Evolutionary conservation across 2,888 invertebrate genomes (phyloP), one percentile per base, ranked within the genome.

Genomic region (Syrista parreyssii): DNA sequence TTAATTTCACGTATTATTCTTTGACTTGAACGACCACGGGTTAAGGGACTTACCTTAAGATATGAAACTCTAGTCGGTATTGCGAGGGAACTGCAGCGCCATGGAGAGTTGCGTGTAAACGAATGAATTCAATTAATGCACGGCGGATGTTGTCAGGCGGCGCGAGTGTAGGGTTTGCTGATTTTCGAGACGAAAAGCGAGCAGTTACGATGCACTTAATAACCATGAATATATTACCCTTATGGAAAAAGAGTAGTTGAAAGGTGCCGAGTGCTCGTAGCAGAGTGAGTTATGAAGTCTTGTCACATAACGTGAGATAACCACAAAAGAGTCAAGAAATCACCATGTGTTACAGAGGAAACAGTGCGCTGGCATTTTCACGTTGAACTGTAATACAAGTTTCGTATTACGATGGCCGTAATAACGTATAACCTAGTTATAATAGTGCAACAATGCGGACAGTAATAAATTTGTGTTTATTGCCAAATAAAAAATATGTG

Each of bases 91-190:
- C 23, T 55, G 55, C 55, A 55, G 55, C 23, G 55, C 55, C 55
- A 9, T 23, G 55, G 9, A 55, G 31, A 30, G 81, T 86, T 82
- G 86, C 86, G 86, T 86, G 86, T 86, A 84, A 82, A 85, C 77
- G 80, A 81, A 80, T 69, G 55, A 77, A 75, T 84, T 84, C 84
- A 84, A 86, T 86, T 86, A 86, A 86, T 86, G 78, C 86, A 85
- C 78, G 80, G 80, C 86, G 86, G 86, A 86, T 84, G 86, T 86
- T 86, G 86, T 81, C 78, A 81, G 79, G 76, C 35, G 78, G 75
- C 84, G 81, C 80, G 82, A 83, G 78, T 80, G 79, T 75, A 79
- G 76, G 83, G 84, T 79, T 82, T 73, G 73, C 71, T 82, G 77
- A 77, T 82, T 84, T 85, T 85, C 82, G 23, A 71, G 11, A 71